These are phyloP conservation scores for Babyrousa celebensis DNA, from an alignment of 2,797 vertebrate genomes.

Conservation along the genomic window DNA sequence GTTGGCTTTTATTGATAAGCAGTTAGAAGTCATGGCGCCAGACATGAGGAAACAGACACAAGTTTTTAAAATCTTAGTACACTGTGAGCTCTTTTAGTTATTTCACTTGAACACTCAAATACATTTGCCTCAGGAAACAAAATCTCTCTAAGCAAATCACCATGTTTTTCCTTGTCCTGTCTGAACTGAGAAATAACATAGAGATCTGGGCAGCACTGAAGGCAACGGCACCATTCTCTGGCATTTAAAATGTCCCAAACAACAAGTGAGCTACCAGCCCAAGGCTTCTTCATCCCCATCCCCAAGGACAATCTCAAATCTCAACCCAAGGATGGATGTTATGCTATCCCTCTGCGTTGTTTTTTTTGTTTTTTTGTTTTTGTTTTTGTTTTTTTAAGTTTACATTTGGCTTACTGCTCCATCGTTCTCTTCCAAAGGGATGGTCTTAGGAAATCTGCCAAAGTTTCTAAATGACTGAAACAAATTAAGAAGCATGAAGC, in stretches of 20 bases:
- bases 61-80: background rate
- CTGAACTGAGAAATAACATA: slow-evolving; percentile 58
- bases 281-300: slow-evolving; percentile 17
- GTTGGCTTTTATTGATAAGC: slow-evolving; percentile 18
- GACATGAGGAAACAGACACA: background rate
- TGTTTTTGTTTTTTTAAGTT: background rate
- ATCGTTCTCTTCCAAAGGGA: slow-evolving; percentile 53
- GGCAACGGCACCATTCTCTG: background rate
- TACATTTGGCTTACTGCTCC: slow-evolving; percentile 36
- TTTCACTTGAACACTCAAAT: slow-evolving; percentile 72
- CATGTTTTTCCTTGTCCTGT: slow-evolving; percentile 7
- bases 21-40: slow-evolving; percentile 28
- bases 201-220: slow-evolving; percentile 19
- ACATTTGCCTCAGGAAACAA: slow-evolving; percentile 59
- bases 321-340: background rate
- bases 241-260: slow-evolving; percentile 63
- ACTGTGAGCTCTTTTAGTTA: background rate
- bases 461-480: slow-evolving; percentile 59
- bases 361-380: background rate
- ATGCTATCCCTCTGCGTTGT: background rate
- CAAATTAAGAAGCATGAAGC: slow-evolving; percentile 59
- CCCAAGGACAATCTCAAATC: slow-evolving; percentile 32
- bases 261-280: slow-evolving; percentile 46
- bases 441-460: background rate
- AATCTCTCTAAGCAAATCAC: slow-evolving; percentile 48